A percentile compares a stretch with the other conserved stretches of the same genome.
Conservation (phyloP, 2,888 invertebrate genomes). For the Andrena dorsata region DNA sequence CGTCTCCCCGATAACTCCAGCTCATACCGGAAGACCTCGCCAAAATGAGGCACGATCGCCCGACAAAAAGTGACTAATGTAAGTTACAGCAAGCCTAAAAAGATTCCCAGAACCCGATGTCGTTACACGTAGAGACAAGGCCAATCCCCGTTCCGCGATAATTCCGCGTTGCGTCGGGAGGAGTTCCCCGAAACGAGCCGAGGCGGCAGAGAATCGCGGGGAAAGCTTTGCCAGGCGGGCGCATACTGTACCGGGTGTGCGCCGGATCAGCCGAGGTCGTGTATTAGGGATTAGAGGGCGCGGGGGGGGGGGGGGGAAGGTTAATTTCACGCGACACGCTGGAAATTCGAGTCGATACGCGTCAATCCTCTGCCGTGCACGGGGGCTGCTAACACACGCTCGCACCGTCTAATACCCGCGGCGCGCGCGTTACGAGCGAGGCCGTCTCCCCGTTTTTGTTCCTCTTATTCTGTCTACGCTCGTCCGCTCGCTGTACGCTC, state of each 20-base stretch:
- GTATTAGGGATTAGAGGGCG: conserved; percentile 23
- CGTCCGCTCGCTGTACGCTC: conserved; percentile 61
- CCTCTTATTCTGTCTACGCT: conserved; percentile 73
- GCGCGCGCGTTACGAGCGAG: conserved; percentile 52
- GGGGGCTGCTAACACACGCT: conserved; percentile 43
- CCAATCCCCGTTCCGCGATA: too few species aligned
- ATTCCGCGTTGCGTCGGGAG: too few species aligned
- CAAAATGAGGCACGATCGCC: too few species aligned
- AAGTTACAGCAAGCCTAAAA: too few species aligned
- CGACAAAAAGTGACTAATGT: too few species aligned
- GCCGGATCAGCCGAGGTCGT: not conserved
- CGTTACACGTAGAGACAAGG: too few species aligned
- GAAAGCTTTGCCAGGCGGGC: too few species aligned
- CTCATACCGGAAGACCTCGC: too few species aligned
- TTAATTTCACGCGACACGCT: conserved; percentile 60
- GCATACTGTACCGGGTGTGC: not conserved
- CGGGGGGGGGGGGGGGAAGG: conserved; percentile 12
- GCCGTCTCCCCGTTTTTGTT: conserved; percentile 66
- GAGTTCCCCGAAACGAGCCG: too few species aligned
- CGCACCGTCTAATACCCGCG: conserved; percentile 61
- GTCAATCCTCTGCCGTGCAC: conserved; percentile 54
- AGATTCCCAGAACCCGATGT: too few species aligned
- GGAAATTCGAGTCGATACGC: conserved; percentile 66
- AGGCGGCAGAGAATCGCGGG: too few species aligned
- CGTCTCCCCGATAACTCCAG: too few species aligned